Conservation (phyloP, 92 coral and sea anemone genomes). For the Heliopora coerulea region DNA sequence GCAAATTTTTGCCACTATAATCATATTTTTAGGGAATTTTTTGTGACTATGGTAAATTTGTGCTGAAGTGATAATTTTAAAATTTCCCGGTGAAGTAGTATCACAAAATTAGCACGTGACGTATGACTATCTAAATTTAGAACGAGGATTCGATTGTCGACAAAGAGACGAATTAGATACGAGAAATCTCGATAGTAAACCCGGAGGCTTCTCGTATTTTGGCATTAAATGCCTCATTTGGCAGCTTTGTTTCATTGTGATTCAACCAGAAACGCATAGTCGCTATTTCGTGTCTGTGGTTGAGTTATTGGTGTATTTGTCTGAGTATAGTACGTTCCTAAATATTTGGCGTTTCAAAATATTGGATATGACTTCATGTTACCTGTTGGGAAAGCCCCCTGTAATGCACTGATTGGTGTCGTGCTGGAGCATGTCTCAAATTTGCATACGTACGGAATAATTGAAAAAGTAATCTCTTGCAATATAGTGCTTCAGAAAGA, state of each 20-base stretch:
- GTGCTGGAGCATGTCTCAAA: too few relatives aligned
- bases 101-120: neutral
- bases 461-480: too few relatives aligned
- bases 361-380: too few relatives aligned
- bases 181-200: neutral
- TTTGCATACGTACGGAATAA: too few relatives aligned
- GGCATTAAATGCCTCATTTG: neutral
- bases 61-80: neutral
- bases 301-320: too few relatives aligned
- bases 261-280: too few relatives aligned
- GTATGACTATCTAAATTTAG: conserved; percentile 22
- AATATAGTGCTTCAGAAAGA: too few relatives aligned
- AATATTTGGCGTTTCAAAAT: too few relatives aligned
- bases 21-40: conserved; percentile 25
- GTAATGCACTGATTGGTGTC: too few relatives aligned
- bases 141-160: neutral
- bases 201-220: neutral
- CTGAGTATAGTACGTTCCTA: too few relatives aligned
- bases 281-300: too few relatives aligned
- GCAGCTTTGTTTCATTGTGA: neutral
- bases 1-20: conserved; percentile 18
- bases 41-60: neutral
- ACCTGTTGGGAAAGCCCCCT: too few relatives aligned
- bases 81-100: conserved; percentile 12
- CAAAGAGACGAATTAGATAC: neutral